Conservation (phyloP, 2,797 vertebrate genomes). For the Antennarius maculatus region DNA sequence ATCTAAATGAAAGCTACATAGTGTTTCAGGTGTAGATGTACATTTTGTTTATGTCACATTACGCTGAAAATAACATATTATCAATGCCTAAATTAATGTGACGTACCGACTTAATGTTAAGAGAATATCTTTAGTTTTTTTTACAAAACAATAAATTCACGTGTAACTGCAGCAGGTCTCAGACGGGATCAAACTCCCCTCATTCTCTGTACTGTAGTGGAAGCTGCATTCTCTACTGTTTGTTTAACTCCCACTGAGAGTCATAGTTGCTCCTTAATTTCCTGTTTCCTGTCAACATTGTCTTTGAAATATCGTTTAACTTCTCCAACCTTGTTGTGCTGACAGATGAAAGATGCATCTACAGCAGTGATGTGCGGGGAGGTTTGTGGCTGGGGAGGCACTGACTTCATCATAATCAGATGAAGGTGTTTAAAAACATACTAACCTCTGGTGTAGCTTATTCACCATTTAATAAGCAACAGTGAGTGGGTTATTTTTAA, state of each 20-base stretch:
- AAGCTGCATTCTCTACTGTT: slow-evolving; percentile 37
- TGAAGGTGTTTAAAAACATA: too few species aligned
- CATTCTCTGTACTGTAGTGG: slow-evolving; percentile 49
- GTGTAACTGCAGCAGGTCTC: neutral
- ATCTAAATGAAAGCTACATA: neutral
- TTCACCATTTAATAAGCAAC: too few species aligned
- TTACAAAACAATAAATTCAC: slow-evolving; percentile 1
- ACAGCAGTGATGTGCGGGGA: too few species aligned
- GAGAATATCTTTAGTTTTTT: slow-evolving; percentile 10
- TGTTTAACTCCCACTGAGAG: slow-evolving; percentile 52
- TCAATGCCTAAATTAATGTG: neutral
- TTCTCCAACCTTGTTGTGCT: too few species aligned
- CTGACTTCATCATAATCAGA: too few species aligned
- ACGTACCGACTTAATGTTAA: neutral
- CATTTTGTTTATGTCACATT: neutral
- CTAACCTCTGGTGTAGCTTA: too few species aligned
- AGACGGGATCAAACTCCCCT: slow-evolving; percentile 32
- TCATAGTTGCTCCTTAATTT: slow-evolving; percentile 50
- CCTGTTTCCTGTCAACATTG: slow-evolving; percentile 33
- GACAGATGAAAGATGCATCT: too few species aligned
- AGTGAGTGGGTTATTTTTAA: too few species aligned
- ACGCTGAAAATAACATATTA: neutral
- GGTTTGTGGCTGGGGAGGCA: too few species aligned
- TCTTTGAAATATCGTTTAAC: slow-evolving; percentile 36
- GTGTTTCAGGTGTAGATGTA: neutral